Evolutionary conservation across 2,888 invertebrate species (phyloP).

Genomic region (Falcaria lacertinaria): DNA sequence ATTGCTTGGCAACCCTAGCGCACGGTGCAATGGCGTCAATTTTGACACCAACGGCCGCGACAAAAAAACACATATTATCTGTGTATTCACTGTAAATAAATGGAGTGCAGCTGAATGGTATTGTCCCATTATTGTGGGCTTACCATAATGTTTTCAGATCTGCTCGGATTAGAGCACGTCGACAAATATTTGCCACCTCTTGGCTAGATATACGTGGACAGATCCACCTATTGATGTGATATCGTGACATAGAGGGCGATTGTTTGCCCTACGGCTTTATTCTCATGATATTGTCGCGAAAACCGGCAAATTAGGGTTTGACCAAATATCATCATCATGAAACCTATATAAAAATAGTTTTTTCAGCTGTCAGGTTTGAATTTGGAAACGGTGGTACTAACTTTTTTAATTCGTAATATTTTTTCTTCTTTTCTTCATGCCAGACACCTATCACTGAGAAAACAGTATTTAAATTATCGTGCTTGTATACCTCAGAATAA

Average conservation of each 20-base stretch:
- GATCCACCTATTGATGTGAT: background rate
- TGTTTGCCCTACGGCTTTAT: background rate
- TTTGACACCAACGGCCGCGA: constrained; percentile 66
- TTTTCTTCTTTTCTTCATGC: too few species aligned
- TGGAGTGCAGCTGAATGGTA: constrained; percentile 58
- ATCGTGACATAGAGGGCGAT: background rate
- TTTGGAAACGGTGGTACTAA: too few species aligned
- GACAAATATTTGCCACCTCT: background rate
- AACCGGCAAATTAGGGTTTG: background rate
- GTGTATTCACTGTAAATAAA: constrained; percentile 72
- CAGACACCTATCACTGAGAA: too few species aligned
- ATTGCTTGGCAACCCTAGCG: constrained; percentile 24
- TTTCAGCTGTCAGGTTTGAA: too few species aligned
- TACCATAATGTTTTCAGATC: constrained; percentile 52
- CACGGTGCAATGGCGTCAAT: constrained; percentile 51
- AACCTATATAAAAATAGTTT: too few species aligned
- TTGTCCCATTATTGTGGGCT: constrained; percentile 54
- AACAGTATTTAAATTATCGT: too few species aligned
- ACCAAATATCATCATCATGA: too few species aligned
- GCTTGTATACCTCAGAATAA: too few species aligned
- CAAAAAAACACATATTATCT: constrained; percentile 65
- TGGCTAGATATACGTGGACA: background rate
- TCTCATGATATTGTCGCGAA: background rate
- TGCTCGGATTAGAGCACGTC: constrained; percentile 45
- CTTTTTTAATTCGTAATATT: too few species aligned